Evolutionary conservation across 2,113 vertebrate genomes (phyloP).

Genomic region (Prietella phreatophila): DNA sequence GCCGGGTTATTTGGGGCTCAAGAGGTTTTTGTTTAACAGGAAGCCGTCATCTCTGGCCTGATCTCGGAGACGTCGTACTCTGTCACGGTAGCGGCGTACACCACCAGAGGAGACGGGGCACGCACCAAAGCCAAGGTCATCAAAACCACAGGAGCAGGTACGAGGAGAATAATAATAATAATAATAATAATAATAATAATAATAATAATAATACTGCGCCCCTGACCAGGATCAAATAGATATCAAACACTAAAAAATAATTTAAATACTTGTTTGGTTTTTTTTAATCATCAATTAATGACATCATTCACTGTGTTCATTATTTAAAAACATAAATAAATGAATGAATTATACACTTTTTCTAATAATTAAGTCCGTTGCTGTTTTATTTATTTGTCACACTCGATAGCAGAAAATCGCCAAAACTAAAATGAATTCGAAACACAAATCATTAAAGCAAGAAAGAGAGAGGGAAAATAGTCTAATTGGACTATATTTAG

Average conservation of each 20-base stretch:
- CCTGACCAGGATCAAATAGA: neutral
- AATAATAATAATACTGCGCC: no score
- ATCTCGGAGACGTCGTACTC: conserved; percentile 95
- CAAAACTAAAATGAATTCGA: neutral
- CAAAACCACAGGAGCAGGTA: conserved; percentile 92
- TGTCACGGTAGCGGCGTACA: conserved; percentile 92
- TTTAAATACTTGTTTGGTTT: neutral
- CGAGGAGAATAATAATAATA: neutral
- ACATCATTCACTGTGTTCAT: neutral
- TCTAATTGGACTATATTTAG: neutral
- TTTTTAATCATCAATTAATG: neutral
- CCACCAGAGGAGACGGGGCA: conserved; percentile 94
- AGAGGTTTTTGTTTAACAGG: conserved; percentile 70
- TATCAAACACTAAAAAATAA: no score
- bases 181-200: neutral
- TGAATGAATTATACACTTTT: neutral
- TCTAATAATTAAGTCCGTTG: neutral
- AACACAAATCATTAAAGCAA: neutral
- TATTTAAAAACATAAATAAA: neutral
- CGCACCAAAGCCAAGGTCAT: conserved; percentile 94
- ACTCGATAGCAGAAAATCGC: neutral
- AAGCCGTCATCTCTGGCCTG: conserved; percentile 86
- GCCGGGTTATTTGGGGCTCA: conserved; percentile 18
- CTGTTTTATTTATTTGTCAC: neutral
- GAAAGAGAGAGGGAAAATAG: neutral